phyloP scores from a whole-genome alignment of 1,140 invertebrate genomes.

The Pristionchus pacificus region DNA sequence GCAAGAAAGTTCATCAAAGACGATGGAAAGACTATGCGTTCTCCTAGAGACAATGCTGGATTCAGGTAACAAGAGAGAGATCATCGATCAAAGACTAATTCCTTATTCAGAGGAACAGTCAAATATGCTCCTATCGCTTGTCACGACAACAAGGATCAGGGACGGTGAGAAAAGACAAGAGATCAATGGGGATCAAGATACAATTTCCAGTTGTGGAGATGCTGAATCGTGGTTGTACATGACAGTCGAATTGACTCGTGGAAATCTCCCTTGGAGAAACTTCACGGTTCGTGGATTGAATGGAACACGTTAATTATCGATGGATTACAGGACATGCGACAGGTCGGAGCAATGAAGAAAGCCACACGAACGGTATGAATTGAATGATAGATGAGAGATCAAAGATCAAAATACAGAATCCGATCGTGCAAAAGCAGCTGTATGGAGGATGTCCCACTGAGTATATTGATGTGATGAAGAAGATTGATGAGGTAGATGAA shows the following conservation, averaged over 20 bases:
- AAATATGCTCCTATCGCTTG: constrained; percentile 41
- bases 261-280: constrained; percentile 42
- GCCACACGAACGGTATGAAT: constrained; percentile 10
- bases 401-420: constrained; percentile 12
- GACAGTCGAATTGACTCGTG: constrained; percentile 39
- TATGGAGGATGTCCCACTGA: constrained; percentile 25
- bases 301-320: background rate
- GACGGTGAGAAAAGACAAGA: background rate
- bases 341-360: constrained; percentile 32
- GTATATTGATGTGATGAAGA: constrained; percentile 19
- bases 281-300: background rate
- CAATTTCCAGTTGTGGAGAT: constrained; percentile 36
- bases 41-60: background rate
- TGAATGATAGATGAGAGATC: constrained; percentile 5
- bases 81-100: constrained; percentile 1
- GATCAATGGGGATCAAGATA: background rate
- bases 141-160: constrained; percentile 31
- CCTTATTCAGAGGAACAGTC: constrained; percentile 45
- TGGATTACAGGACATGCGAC: constrained; percentile 29
- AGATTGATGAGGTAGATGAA: constrained; percentile 10
- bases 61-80: background rate
- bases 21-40: constrained; percentile 5
- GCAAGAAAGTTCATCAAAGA: constrained; percentile 28
- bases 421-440: constrained; percentile 8
- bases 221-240: constrained; percentile 44